Evolutionary conservation across 2,888 invertebrate genomes (phyloP), one percentile per base, ranked within the genome.

Genomic region (Balanococcus diminutus): DNA sequence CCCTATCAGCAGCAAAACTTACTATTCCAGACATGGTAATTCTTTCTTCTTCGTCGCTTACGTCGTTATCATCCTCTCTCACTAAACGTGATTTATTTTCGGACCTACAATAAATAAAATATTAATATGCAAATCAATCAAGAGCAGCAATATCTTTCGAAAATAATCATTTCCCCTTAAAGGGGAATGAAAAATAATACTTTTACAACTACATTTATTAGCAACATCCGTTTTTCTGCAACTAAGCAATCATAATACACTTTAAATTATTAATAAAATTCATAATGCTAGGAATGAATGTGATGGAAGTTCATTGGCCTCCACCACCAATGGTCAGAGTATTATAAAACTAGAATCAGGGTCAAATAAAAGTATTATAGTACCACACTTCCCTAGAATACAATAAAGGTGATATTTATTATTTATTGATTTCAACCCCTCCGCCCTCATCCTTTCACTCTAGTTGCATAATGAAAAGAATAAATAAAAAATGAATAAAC

Each of bases 1-100:
- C 94, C 88, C 94, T 92, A 89, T 95, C 95, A 87, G 93, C 92
- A 88, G 94, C 92, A 89, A 94, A 94, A 87, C 94, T 94, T 89
- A 97, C 94, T 1, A 96, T 87, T 61, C 87, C 94, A 83, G 95
- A 93, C 92, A 98, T 97, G 89, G 95, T 95, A 86, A 98, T 94
- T 88, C 97, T 91, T 88, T 96, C 95, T 87, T 95, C 95, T 87
- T 95, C 96, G 85, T 96, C 96, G 88, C 94, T 94, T 84, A 94
- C 94, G 84, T 95, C 95, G 90, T 95, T 94, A 85, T 94, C 95
- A 89, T 95, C 96, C 89, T 97, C 97, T 83, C 96, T 92, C 84
- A 95, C 92, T 86, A 97, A 92, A 86, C 97, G 90, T 1, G 86
- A 86, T 79, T 85, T 85, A 75, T 28, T 85, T 75, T 83, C 83